Percentiles rank a stretch among this genome's conserved stretches.
These are phyloP conservation scores for Atta texana DNA, from an alignment of 1,140 invertebrate genomes.

Conservation along the genomic window DNA sequence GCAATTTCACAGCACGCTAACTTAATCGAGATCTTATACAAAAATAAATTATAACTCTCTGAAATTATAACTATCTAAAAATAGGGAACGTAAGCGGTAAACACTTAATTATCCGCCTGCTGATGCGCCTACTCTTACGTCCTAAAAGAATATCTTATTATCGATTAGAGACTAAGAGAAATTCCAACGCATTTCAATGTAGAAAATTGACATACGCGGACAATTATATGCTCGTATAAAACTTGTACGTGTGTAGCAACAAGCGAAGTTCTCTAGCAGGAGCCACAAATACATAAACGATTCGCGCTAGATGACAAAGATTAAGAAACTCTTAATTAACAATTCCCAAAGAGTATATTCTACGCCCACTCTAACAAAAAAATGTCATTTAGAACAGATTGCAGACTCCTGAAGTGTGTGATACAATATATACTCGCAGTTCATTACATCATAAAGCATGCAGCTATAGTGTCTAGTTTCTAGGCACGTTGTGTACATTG, in stretches of 20 bases:
- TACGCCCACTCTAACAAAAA: conserved; percentile 3
- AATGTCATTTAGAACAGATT: conserved; percentile 16
- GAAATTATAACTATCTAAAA: conserved; percentile 53
- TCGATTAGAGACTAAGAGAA: conserved; percentile 30
- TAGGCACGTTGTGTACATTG: conserved; percentile 46
- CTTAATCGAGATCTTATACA: conserved; percentile 77
- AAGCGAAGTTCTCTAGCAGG: conserved; percentile 46
- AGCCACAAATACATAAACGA: conserved; percentile 18
- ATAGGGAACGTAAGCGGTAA: conserved; percentile 40
- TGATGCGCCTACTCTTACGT: neutral
- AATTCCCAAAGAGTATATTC: conserved; percentile 29
- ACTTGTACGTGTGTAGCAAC: conserved; percentile 18
- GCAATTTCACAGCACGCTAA: conserved; percentile 77
- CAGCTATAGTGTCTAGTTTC: conserved; percentile 4
- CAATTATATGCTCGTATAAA: conserved; percentile 52
- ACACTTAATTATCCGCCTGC: conserved; percentile 5
- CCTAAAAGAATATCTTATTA: neutral
- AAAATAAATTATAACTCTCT: conserved; percentile 79
- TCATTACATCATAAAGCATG: conserved; percentile 34
- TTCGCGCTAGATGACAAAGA: conserved; percentile 1
- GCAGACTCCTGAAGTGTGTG: conserved; percentile 2
- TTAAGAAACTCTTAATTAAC: neutral
- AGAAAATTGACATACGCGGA: conserved; percentile 38
- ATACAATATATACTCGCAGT: conserved; percentile 30
- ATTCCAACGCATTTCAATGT: conserved; percentile 38